Conservation (phyloP, 2,888 invertebrate genomes). For the Pomacea canaliculata region DNA sequence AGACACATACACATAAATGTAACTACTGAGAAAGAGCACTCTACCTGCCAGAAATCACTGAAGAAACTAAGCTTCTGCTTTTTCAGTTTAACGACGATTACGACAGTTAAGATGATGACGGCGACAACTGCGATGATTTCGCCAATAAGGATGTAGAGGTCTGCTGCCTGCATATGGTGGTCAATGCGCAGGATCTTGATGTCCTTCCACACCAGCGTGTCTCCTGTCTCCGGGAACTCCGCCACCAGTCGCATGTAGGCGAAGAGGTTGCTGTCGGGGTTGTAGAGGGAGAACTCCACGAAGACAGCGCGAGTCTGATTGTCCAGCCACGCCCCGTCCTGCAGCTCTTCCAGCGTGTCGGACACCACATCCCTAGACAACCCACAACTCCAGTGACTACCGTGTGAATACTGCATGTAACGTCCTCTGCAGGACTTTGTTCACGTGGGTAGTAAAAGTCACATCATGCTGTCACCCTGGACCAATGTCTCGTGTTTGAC, state of each 20-base stretch:
- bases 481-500: too few species aligned
- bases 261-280: constrained; percentile 55
- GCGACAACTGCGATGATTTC: constrained; percentile 10
- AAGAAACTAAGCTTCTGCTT: constrained; percentile 55
- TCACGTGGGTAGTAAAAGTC: not conserved
- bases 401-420: not conserved
- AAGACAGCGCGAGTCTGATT: constrained; percentile 56
- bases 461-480: too few species aligned
- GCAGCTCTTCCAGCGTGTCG: constrained; percentile 34
- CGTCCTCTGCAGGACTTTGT: not conserved
- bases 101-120: constrained; percentile 32
- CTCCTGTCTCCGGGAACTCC: constrained; percentile 55
- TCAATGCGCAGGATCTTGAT: constrained; percentile 19
- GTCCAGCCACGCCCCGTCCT: constrained; percentile 54
- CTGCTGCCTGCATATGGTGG: constrained; percentile 34
- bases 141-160: constrained; percentile 29
- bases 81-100: constrained; percentile 33
- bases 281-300: constrained; percentile 61
- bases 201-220: constrained; percentile 29
- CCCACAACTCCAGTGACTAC: not conserved
- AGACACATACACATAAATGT: too few species aligned
- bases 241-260: constrained; percentile 47
- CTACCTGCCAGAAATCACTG: constrained; percentile 66
- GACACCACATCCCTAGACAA: constrained; percentile 7
- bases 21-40: too few species aligned